Conservation (phyloP, 2,888 invertebrate species). For the Nephrocerus scutellatus region DNA sequence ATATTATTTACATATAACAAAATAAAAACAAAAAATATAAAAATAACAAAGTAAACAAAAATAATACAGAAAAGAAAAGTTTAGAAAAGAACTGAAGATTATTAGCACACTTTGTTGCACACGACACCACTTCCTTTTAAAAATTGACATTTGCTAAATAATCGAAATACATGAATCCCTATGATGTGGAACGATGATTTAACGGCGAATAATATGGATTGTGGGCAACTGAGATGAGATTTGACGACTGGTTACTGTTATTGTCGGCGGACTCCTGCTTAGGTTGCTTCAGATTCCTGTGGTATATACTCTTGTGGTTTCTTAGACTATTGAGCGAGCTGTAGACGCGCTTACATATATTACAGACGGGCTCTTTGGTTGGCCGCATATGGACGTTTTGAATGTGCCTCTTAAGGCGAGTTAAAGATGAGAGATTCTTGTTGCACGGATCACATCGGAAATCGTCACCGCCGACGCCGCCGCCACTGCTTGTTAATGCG, state of each 20-base stretch:
- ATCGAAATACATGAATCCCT: slow-evolving; percentile 44
- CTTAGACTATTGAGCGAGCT: slow-evolving; percentile 84
- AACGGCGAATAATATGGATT: slow-evolving; percentile 40
- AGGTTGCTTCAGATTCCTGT: slow-evolving; percentile 72
- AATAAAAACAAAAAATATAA: too few species aligned
- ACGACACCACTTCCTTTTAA: too few species aligned
- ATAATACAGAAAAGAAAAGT: too few species aligned
- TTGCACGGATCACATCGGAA: slow-evolving; percentile 88
- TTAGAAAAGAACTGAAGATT: too few species aligned
- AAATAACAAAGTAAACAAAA: too few species aligned
- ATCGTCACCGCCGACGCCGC: slow-evolving; percentile 59
- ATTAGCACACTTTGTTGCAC: too few species aligned
- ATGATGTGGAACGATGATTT: slow-evolving; percentile 45
- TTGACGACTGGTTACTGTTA: slow-evolving; percentile 21
- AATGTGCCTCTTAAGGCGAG: slow-evolving; percentile 83
- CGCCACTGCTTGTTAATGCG: slow-evolving; percentile 30
- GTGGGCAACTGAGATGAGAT: slow-evolving; percentile 18
- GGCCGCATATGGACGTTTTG: slow-evolving; percentile 88
- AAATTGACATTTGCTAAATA: slow-evolving; percentile 39
- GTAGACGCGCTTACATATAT: slow-evolving; percentile 87
- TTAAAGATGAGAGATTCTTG: slow-evolving; percentile 80
- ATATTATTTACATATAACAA: too few species aligned
- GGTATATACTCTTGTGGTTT: slow-evolving; percentile 90
- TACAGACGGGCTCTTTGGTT: slow-evolving; percentile 84
- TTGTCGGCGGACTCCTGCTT: slow-evolving; percentile 40